Evolutionary conservation across 2,888 invertebrate species (phyloP).

Genomic region (Nudaria mundana): DNA sequence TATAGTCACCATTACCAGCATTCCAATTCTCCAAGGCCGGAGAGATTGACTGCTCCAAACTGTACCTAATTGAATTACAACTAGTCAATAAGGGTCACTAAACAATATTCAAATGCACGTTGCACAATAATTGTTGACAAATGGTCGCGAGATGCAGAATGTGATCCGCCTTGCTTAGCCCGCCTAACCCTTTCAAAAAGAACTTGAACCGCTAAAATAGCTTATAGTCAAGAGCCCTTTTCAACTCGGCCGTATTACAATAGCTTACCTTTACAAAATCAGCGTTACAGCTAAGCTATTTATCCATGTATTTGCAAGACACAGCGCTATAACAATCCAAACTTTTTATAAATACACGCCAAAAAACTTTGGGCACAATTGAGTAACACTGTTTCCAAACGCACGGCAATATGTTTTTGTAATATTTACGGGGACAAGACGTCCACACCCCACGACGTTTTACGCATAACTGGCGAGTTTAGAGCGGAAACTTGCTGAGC

Average conservation of each 20-base stretch:
- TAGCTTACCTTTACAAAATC: constrained; percentile 62
- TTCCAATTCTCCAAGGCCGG: constrained; percentile 33
- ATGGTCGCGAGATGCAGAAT: constrained; percentile 53
- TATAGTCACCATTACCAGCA: constrained; percentile 16
- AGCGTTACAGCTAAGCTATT: constrained; percentile 35
- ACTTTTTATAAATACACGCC: constrained; percentile 42
- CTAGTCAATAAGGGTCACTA: constrained; percentile 38
- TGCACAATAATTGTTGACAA: constrained; percentile 70
- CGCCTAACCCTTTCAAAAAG: constrained; percentile 54
- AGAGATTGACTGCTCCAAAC: constrained; percentile 36
- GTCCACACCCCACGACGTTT: constrained; percentile 50
- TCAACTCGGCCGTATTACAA: constrained; percentile 48
- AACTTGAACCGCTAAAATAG: constrained; percentile 44
- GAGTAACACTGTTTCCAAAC: constrained; percentile 60
- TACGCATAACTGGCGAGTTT: constrained; percentile 56
- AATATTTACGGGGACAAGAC: constrained; percentile 38
- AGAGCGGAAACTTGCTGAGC: constrained; percentile 59
- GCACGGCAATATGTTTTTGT: constrained; percentile 52
- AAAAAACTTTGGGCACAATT: constrained; percentile 60
- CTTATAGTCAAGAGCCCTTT: constrained; percentile 48
- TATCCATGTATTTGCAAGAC: constrained; percentile 47
- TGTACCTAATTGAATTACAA: constrained; percentile 40
- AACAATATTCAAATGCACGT: constrained; percentile 37
- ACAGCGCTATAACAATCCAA: constrained; percentile 43
- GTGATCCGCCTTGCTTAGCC: constrained; percentile 66